A percentile compares a stretch with the other conserved stretches of the same genome.
Conservation (phyloP, 1,140 invertebrate genomes). For the Dreissena polymorpha region DNA sequence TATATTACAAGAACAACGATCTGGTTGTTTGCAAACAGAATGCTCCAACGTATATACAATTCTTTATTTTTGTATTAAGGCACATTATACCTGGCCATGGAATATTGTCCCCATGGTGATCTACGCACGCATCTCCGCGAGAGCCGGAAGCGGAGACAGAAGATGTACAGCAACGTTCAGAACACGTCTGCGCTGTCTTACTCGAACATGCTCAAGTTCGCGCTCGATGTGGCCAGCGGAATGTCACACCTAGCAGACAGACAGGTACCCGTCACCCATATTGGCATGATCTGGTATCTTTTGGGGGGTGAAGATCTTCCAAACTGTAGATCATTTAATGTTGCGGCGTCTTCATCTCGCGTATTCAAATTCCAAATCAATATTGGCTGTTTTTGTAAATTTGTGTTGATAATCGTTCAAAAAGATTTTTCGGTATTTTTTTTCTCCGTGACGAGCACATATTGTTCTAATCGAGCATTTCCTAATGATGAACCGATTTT, state of each 20-base stretch:
- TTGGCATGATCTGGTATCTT: no score
- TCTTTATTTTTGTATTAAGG: conserved; percentile 47
- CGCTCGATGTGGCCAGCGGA: conserved; percentile 70
- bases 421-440: background rate
- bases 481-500: no score
- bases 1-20: no score
- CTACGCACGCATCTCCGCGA: conserved; percentile 71
- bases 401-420: no score
- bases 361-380: no score
- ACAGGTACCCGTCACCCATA: conserved; percentile 64
- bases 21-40: no score
- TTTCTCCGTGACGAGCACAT: background rate
- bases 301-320: no score
- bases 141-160: conserved; percentile 66
- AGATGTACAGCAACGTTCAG: conserved; percentile 70
- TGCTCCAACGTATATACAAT: no score
- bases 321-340: no score
- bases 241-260: conserved; percentile 71
- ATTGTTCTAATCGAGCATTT: background rate
- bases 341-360: no score
- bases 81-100: conserved; percentile 75
- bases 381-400: no score
- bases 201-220: conserved; percentile 68
- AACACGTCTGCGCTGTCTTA: conserved; percentile 55
- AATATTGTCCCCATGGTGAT: conserved; percentile 73